Conservation (phyloP, 2,113 vertebrate genomes). For the Brachyistius frenatus region DNA sequence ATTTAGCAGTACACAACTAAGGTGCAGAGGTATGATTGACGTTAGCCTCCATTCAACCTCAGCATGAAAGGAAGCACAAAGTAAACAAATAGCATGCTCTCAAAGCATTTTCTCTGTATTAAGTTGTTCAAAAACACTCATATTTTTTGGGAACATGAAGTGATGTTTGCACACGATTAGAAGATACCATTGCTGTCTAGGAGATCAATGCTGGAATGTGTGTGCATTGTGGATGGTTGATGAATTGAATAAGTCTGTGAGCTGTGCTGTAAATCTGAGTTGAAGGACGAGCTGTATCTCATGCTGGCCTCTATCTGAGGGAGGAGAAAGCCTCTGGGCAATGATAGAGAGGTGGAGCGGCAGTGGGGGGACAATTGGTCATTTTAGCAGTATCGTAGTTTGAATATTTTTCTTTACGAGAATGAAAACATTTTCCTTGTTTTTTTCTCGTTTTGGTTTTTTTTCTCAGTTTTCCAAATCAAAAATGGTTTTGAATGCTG, state of each 20-base stretch:
- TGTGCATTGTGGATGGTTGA: conserved; percentile 73
- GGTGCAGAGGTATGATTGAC: conserved; percentile 78
- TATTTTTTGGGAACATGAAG: conserved; percentile 59
- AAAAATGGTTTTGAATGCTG: conserved; percentile 1
- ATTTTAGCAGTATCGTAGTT: conserved; percentile 60
- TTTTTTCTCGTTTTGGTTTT: background rate
- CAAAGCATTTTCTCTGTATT: conserved; percentile 64
- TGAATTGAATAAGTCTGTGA: conserved; percentile 78
- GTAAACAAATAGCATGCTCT: conserved; percentile 80
- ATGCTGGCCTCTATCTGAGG: conserved; percentile 64
- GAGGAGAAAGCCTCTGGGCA: conserved; percentile 60
- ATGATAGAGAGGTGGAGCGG: conserved; percentile 54
- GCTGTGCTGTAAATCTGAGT: conserved; percentile 77
- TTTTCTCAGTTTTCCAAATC: conserved; percentile 4
- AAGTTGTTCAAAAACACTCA: conserved; percentile 45
- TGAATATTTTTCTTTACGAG: conserved; percentile 34
- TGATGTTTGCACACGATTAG: conserved; percentile 56
- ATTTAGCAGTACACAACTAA: conserved; percentile 77
- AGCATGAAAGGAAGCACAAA: conserved; percentile 75
- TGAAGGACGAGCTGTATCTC: conserved; percentile 80
- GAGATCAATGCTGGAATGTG: conserved; percentile 64
- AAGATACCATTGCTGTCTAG: conserved; percentile 34
- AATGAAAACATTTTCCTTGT: conserved; percentile 27
- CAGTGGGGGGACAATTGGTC: conserved; percentile 48
- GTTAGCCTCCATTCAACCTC: conserved; percentile 81